These are phyloP conservation scores for Picus viridis DNA, from an alignment of 2,797 vertebrate genomes.

Conservation along the genomic window DNA sequence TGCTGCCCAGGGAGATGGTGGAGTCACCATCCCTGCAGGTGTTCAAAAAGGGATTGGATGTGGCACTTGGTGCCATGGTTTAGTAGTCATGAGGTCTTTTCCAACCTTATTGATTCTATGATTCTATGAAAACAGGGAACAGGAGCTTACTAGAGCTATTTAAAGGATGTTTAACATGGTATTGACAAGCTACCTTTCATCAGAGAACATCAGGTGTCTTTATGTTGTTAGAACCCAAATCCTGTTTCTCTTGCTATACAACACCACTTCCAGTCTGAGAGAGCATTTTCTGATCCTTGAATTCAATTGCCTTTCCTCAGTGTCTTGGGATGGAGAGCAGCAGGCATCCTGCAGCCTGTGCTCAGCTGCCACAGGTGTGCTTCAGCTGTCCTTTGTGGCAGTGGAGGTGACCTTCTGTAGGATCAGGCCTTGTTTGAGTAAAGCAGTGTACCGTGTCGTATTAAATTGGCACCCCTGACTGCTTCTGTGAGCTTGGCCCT, in stretches of 20 bases:
- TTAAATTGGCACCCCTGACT: constrained; percentile 56
- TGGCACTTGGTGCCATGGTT: no score
- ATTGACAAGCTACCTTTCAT: not conserved
- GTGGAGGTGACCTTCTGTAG: constrained; percentile 50
- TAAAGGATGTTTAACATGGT: not conserved
- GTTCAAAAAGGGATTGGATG: no score
- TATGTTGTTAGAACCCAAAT: not conserved
- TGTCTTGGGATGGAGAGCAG: not conserved
- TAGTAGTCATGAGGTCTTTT: no score
- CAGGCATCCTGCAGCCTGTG: not conserved
- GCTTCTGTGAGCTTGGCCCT: constrained; percentile 28
- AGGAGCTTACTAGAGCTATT: not conserved
- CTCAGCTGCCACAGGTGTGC: not conserved
- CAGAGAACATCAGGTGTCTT: not conserved
- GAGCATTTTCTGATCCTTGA: not conserved
- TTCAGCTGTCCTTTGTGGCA: constrained; percentile 12
- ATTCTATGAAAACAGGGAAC: not conserved
- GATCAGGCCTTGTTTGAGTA: constrained; percentile 17
- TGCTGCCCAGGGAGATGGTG: no score
- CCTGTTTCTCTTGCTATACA: not conserved
- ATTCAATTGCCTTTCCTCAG: not conserved
- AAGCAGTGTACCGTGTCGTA: not conserved
- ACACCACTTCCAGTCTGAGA: not conserved
- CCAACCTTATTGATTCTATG: no score
- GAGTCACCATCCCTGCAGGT: no score